A percentile compares a stretch with the other conserved stretches of the same genome.
Evolutionary conservation across 2,113 vertebrate species (phyloP).

Genomic region (Emydocephalus ijimae): DNA sequence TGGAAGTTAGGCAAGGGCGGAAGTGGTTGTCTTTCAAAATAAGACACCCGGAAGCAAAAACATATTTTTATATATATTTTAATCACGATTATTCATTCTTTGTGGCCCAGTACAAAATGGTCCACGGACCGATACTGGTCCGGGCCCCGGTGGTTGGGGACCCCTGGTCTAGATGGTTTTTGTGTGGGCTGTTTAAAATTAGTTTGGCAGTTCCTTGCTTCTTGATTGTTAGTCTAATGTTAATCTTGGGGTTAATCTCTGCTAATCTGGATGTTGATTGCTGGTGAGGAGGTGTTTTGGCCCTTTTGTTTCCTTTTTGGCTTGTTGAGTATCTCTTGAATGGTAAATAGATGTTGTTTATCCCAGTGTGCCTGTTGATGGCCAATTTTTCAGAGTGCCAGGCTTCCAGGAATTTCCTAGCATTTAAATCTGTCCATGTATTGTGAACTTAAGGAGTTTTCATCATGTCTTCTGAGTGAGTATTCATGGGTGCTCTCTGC

Average conservation of each 20-base stretch:
- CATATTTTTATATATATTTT: too few species aligned
- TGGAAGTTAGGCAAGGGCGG: too few species aligned
- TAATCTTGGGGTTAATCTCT: not conserved
- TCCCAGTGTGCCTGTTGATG: not conserved
- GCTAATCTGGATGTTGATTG: not conserved
- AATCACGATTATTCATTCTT: too few species aligned
- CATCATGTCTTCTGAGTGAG: not conserved
- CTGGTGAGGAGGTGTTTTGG: not conserved
- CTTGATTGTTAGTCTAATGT: not conserved
- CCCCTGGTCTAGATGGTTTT: not conserved
- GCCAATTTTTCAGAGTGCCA: not conserved
- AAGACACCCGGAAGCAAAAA: too few species aligned
- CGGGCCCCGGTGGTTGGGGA: too few species aligned
- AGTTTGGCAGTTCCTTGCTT: not conserved
- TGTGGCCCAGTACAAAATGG: too few species aligned
- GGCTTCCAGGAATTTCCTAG: not conserved
- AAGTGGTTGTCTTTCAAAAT: too few species aligned
- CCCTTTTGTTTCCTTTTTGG: not conserved
- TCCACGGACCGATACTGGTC: too few species aligned
- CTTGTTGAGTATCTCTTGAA: not conserved
- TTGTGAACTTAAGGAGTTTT: not conserved
- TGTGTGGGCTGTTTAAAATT: not conserved
- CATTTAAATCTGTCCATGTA: not conserved
- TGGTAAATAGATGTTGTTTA: not conserved
- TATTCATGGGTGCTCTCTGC: not conserved